Conservation (phyloP, 92 coral and sea anemone genomes). For the Galaxea fascicularis region DNA sequence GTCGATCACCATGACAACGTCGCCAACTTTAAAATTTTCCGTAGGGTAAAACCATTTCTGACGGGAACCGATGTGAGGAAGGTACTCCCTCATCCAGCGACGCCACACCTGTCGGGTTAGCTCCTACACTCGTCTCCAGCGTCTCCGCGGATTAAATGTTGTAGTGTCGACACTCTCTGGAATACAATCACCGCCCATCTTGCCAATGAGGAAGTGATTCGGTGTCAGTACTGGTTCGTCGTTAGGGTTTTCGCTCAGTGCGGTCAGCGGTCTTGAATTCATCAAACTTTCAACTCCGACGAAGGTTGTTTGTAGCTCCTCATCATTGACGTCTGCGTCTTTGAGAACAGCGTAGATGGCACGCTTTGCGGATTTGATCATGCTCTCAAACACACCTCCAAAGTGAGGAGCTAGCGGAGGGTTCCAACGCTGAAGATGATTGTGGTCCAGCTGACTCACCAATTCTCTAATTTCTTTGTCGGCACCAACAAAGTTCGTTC, state of each 20-base stretch:
- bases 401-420: slow-evolving; percentile 73
- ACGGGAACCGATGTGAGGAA: slow-evolving; percentile 25
- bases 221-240: slow-evolving; percentile 60
- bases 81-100: slow-evolving; percentile 7
- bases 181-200: slow-evolving; percentile 23
- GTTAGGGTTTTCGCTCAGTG: slow-evolving; percentile 46
- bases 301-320: slow-evolving; percentile 50
- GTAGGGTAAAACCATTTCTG: slow-evolving; percentile 1
- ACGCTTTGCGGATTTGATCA: slow-evolving; percentile 65
- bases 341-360: slow-evolving; percentile 28
- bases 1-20: background rate
- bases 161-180: slow-evolving; percentile 18
- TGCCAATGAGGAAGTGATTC: slow-evolving; percentile 42
- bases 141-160: background rate
- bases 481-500: slow-evolving; percentile 70
- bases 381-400: slow-evolving; percentile 63
- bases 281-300: slow-evolving; percentile 52
- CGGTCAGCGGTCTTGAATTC: slow-evolving; percentile 54
- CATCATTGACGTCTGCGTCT: slow-evolving; percentile 41
- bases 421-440: slow-evolving; percentile 56
- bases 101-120: slow-evolving; percentile 13
- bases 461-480: slow-evolving; percentile 59
- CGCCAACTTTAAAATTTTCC: slow-evolving; percentile 27
- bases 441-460: slow-evolving; percentile 55
- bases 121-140: slow-evolving; percentile 44